phyloP scores from a whole-genome alignment of 2,888 invertebrate species.

The Rhopalosiphum nymphaeae region DNA sequence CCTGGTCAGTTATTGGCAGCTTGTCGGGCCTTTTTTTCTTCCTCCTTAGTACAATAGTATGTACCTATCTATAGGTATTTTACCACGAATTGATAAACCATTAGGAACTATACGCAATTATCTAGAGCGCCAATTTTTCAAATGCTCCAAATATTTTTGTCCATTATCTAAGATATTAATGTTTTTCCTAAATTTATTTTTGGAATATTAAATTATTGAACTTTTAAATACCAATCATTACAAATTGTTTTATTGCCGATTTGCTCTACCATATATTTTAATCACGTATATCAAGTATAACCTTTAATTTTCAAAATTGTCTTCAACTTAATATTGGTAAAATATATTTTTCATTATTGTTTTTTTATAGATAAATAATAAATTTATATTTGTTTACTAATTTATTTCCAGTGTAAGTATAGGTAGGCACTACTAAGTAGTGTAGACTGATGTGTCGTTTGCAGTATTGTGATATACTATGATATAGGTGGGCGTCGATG shows the following conservation, averaged over 20 bases:
- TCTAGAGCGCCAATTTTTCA: too few relatives aligned
- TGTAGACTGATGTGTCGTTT: not conserved
- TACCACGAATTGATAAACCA: too few relatives aligned
- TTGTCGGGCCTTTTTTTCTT: too few relatives aligned
- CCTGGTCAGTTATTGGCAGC: too few relatives aligned
- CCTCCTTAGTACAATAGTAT: too few relatives aligned
- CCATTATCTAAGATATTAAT: too few relatives aligned
- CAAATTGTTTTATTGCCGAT: not conserved
- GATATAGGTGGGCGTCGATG: not conserved
- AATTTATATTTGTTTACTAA: not conserved
- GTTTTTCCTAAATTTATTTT: not conserved
- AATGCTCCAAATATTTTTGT: too few relatives aligned
- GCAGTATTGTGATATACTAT: not conserved
- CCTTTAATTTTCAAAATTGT: not conserved
- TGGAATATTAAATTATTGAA: not conserved
- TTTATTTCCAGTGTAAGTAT: not conserved
- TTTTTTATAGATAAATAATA: not conserved
- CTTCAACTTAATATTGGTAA: not conserved
- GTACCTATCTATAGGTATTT: too few relatives aligned
- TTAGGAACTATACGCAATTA: too few relatives aligned
- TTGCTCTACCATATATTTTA: not conserved
- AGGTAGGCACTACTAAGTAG: not conserved
- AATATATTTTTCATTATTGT: not conserved
- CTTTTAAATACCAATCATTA: not conserved
- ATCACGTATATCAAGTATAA: not conserved